Base-by-base conservation (phyloP, 2,888 invertebrate species). In the Galeopsomyia nigrocyanea region DNA sequence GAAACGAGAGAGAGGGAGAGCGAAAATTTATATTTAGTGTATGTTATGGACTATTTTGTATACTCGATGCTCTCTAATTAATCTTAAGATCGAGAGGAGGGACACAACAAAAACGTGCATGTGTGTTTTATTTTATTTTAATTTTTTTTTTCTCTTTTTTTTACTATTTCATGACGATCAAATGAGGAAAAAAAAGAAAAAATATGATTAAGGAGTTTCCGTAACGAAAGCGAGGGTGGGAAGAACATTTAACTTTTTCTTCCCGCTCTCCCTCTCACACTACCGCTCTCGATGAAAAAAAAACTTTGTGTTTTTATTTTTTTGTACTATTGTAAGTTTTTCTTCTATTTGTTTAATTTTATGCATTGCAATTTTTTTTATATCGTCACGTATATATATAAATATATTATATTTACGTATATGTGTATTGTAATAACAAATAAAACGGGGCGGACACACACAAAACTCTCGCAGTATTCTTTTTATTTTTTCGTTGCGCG, bases 21-120 rank as follows among this genome's bases (percentile, higher is more conserved):
- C 31, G 60, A 63, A 65, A 65, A 68, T 60, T 74, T 57, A 65
- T 61, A 53, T 53, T 53, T 39, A 73, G 58, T 68, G 58, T 68
- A 66, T 39, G 65, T 65, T 61, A 5, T 26, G 61, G 49, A 74
- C 71, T 74, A 39, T 47, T 60, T 57, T 73, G 67, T 66, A 68
- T 73, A 67, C 58, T 47, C 26, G 61, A 73, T 68, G 75, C 75
- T 75, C 75, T 75, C 75, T 75, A 73, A 65, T 68, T 73, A 73
- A 65, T 64, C 58, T 75, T 75, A 71, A 70, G 70, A 75, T 57
- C 61, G 62, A 65, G 53, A 47, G 26, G 26, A 70, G 26, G 26
- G 46, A 69, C 39, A 3, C 26, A 5, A 26, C 5, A 26, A 68
- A 67, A 70, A 56, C 61, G 72, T 67, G 51, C 68, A 73, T 62